Conservation (phyloP, 2,888 invertebrate species). For the Apeira syringaria region DNA sequence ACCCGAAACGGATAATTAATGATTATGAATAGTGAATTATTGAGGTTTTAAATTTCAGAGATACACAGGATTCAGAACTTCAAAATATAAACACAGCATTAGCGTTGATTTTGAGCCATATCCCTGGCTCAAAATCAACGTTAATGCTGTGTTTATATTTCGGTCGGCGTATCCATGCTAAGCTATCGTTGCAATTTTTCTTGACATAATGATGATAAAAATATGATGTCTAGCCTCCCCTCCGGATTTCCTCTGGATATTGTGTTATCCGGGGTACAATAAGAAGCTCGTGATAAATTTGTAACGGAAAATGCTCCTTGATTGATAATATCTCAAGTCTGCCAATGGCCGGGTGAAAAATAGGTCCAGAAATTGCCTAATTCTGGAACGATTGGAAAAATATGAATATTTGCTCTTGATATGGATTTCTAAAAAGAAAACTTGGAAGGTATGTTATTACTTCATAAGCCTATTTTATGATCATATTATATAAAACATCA, state of each 20-base stretch:
- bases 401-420: neutral
- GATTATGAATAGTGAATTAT: too few relatives aligned
- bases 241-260: conserved; percentile 81
- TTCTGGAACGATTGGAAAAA: neutral
- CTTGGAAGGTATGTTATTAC: too few relatives aligned
- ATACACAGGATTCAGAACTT: too few relatives aligned
- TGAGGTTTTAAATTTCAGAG: too few relatives aligned
- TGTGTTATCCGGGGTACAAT: conserved; percentile 77
- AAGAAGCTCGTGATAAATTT: conserved; percentile 78
- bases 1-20: too few relatives aligned
- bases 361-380: conserved; percentile 10
- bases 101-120: too few relatives aligned
- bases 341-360: conserved; percentile 19
- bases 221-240: conserved; percentile 79
- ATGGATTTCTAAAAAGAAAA: too few relatives aligned
- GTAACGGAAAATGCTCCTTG: conserved; percentile 73
- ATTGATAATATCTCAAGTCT: conserved; percentile 67
- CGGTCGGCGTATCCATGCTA: conserved; percentile 47
- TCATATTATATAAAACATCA: too few relatives aligned
- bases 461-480: too few relatives aligned
- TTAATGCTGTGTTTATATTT: too few relatives aligned
- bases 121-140: too few relatives aligned
- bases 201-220: conserved; percentile 82
- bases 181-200: conserved; percentile 45
- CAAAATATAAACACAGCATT: too few relatives aligned